These are phyloP conservation scores for Caenorhabditis briggsae DNA, from an alignment of 1,140 invertebrate genomes.

Conservation along the genomic window DNA sequence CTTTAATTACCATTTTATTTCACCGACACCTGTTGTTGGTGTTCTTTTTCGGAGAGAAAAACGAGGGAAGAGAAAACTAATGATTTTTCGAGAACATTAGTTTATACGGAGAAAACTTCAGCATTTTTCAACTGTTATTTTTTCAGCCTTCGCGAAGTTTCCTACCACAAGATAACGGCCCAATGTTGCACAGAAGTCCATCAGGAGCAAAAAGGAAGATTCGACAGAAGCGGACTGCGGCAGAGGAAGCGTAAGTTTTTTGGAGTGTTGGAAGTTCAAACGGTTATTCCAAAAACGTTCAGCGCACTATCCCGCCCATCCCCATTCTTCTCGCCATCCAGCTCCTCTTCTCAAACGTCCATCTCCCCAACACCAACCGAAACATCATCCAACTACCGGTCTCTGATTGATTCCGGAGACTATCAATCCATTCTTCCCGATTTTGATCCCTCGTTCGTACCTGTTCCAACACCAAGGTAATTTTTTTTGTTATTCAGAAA, in stretches of 20 bases:
- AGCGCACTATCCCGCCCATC: not conserved
- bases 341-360: conserved; percentile 47
- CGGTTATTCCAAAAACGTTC: not conserved
- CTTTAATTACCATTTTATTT: too few species aligned
- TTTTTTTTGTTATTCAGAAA: not conserved
- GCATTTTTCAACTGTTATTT: not conserved
- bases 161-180: conserved; percentile 9
- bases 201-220: conserved; percentile 57
- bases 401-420: conserved; percentile 55
- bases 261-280: not conserved
- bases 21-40: too few species aligned
- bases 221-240: conserved; percentile 29
- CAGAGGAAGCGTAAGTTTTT: conserved; percentile 52
- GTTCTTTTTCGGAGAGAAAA: too few species aligned
- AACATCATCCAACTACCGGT: conserved; percentile 46
- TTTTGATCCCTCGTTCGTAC: conserved; percentile 6
- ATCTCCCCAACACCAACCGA: conserved; percentile 35
- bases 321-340: conserved; percentile 53
- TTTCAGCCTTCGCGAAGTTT: conserved; percentile 59
- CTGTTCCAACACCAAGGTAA: conserved; percentile 41
- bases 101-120: not conserved
- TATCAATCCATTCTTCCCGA: conserved; percentile 57
- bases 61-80: not conserved
- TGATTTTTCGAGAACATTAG: not conserved
- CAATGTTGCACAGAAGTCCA: conserved; percentile 57